Evolutionary conservation across 2,888 invertebrate species (phyloP), one percentile per base, ranked within the genome.

Genomic region (Halocaridina rubra): DNA sequence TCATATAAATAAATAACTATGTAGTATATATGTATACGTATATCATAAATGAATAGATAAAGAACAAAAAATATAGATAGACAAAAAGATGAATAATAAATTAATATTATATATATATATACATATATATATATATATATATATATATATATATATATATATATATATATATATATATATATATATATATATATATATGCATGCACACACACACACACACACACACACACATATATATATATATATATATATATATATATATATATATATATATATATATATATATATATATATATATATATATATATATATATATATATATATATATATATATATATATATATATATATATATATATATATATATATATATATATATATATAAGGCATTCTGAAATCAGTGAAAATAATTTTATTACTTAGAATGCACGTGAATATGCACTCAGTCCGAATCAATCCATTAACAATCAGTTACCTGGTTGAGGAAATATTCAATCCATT

Each of bases 261-360:
- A 39, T 22, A 46, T 32, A 72, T 22, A 72, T 32, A 72, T 32
- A 72, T 22, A 72, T 32, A 72, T 32, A 39, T 32, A 72, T 32
- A 72, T 32, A 72, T 8, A 72, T 8, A 72, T 8, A 72, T 8
- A 72, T 22, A 72, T 39, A 72, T 39, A 72, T 39, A 72, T 39
- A 72, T 39, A 72, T 22, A 72, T 39, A 72, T 39, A 72, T 72
- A 72, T 72, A 72, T 72, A 72, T 72, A 72, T 72, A 72, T 72
- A 72, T 72, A 72, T 72, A 72, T 72, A 72, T 72, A 72, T 46
- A 72, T 72, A 72, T 72, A 72, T 22, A 39, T n/a, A 3, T 39
- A 72, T 8, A 72, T 72, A 33, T 33, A 22, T 72, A 8, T 4
- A 72, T 32, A 33, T 33, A 46, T n/a, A 72, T 72, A 74, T 53